These are phyloP conservation scores for Toxonevra muliebris DNA, from an alignment of 2,888 invertebrate genomes.

Conservation along the genomic window DNA sequence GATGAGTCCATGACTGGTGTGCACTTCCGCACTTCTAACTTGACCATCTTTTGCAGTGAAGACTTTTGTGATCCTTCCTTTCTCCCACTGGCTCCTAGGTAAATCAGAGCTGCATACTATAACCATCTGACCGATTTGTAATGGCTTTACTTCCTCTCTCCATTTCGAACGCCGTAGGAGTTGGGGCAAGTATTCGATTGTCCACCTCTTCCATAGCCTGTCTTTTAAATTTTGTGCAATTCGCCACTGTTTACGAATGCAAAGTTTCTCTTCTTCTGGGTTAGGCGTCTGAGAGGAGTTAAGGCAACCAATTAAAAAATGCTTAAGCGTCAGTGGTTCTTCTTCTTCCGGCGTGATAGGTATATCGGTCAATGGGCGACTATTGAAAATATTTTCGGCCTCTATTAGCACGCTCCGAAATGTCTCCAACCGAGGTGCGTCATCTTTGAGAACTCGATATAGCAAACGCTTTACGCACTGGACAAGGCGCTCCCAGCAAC, in stretches of 20 bases:
- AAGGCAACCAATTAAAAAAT: no score
- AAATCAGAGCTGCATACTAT: conserved; percentile 27
- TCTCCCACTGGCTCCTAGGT: conserved; percentile 31
- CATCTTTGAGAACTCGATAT: conserved; percentile 22
- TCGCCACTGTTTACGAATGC: conserved; percentile 32
- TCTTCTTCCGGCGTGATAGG: conserved; percentile 30
- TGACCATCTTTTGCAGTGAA: conserved; percentile 16
- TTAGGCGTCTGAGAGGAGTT: conserved; percentile 29
- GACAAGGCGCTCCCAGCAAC: conserved; percentile 41
- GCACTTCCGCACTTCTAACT: no score
- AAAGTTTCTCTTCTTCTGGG: conserved; percentile 14
- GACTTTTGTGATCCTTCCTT: conserved; percentile 24
- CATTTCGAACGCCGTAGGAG: conserved; percentile 23
- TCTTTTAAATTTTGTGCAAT: conserved; percentile 28
- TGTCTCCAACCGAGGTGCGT: conserved; percentile 36
- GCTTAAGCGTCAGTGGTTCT: conserved; percentile 29
- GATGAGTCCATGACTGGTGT: no score
- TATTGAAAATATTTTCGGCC: conserved; percentile 36
- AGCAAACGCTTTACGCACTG: conserved; percentile 28
- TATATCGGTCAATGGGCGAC: conserved; percentile 33
- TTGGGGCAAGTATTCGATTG: no score
- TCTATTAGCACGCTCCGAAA: conserved; percentile 35
- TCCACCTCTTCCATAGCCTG: no score
- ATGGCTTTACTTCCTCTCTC: conserved; percentile 20
- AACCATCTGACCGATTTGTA: conserved; percentile 29